phyloP scores from a whole-genome alignment of 1,140 invertebrate genomes.

The Drosophila serrata region DNA sequence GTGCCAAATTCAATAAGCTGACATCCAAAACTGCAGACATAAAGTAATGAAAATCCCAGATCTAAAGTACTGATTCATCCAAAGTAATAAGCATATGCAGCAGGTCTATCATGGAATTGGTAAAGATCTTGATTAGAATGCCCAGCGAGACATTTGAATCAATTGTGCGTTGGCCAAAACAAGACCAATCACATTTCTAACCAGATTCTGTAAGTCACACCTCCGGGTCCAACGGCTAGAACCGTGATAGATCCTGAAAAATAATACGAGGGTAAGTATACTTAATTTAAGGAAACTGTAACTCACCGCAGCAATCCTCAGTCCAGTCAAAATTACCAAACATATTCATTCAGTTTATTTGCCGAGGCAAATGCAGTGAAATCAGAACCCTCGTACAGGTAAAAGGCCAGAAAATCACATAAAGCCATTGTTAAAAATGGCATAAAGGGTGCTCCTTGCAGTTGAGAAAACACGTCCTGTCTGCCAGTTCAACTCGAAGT shows the following conservation, averaged over 20 bases:
- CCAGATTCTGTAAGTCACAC: neutral
- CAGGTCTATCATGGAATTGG: neutral
- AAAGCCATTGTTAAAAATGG: neutral
- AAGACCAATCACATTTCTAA: neutral
- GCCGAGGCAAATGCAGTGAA: neutral
- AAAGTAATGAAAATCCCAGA: neutral
- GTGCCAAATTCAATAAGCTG: constrained; percentile 1
- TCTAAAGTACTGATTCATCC: neutral
- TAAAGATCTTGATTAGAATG: constrained; percentile 15
- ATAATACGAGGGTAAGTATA: neutral
- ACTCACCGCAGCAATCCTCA: constrained; percentile 14
- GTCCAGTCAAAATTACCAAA: neutral
- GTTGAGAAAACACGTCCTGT: constrained; percentile 9
- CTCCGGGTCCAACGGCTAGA: constrained; percentile 14
- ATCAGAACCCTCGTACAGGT: neutral
- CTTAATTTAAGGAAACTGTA: neutral
- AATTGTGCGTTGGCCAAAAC: constrained; percentile 11
- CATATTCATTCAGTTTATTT: constrained; percentile 15
- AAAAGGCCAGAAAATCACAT: neutral
- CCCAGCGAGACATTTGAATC: constrained; percentile 6
- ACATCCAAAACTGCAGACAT: neutral
- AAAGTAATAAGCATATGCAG: neutral
- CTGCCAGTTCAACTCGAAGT: constrained; percentile 37
- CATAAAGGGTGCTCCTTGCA: neutral
- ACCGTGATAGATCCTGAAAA: neutral